phyloP scores from a whole-genome alignment of 2,888 invertebrate genomes.

The Orthosia gothica region DNA sequence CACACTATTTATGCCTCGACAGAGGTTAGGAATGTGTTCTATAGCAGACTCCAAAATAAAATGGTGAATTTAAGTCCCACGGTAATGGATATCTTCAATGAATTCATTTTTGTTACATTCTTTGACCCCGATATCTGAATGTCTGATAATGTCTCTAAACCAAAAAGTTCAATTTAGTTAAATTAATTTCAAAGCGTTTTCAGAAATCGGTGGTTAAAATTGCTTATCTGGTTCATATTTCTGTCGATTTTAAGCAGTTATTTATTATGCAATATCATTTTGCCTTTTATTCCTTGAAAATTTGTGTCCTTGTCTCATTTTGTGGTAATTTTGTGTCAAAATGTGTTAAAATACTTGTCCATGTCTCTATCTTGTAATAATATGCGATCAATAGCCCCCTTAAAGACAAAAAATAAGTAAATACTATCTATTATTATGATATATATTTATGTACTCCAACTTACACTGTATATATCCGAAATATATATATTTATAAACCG shows the following conservation, averaged over 20 bases:
- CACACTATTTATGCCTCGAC: not conserved
- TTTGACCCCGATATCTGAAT: not conserved
- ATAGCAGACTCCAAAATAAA: not conserved
- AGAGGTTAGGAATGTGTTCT: no score
- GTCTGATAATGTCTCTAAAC: not conserved
- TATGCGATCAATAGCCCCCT: slow-evolving; percentile 12
- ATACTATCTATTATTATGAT: slow-evolving; percentile 40
- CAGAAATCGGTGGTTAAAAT: not conserved
- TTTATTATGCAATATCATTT: not conserved
- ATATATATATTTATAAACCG: slow-evolving; percentile 54
- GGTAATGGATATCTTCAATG: not conserved
- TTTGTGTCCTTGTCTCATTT: slow-evolving; percentile 11
- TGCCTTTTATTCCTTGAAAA: not conserved
- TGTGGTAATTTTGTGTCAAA: slow-evolving; percentile 21
- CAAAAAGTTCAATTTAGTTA: not conserved
- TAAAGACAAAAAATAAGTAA: slow-evolving; percentile 17
- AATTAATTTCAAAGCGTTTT: not conserved
- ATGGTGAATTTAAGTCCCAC: not conserved
- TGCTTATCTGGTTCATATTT: not conserved
- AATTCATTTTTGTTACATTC: not conserved
- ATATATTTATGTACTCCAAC: slow-evolving; percentile 54
- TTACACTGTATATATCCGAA: slow-evolving; percentile 51
- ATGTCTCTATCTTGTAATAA: slow-evolving; percentile 5
- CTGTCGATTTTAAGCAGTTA: not conserved
- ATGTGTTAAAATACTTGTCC: slow-evolving; percentile 35